Conservation (phyloP, 2,113 vertebrate species). For the Chionodraco myersi region DNA sequence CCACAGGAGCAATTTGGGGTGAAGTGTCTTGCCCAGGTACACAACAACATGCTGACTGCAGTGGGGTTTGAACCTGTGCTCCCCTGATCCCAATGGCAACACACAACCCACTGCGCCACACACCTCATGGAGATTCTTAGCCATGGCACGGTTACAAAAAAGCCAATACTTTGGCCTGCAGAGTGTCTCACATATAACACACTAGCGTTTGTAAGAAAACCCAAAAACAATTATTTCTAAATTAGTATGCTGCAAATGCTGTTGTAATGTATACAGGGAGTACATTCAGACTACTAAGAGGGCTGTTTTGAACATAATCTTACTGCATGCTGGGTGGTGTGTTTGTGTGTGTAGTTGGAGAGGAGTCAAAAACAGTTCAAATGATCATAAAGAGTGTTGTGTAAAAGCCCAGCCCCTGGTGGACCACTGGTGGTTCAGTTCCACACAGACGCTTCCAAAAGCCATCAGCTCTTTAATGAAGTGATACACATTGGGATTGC, state of each 20-base stretch:
- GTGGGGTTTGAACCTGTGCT: no score
- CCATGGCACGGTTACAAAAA: neutral
- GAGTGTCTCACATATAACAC: neutral
- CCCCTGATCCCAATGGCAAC: no score
- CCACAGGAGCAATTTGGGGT: no score
- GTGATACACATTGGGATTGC: constrained; percentile 51
- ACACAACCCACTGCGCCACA: no score
- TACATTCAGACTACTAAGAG: neutral
- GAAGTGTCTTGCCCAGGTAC: no score
- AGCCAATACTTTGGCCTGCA: neutral
- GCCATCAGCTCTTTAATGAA: constrained; percentile 64
- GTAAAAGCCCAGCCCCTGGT: constrained; percentile 17
- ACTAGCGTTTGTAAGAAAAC: constrained; percentile 13
- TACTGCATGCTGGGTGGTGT: constrained; percentile 8
- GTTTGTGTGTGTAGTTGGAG: constrained; percentile 12
- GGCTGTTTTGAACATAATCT: neutral
- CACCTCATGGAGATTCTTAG: neutral
- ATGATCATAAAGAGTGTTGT: constrained; percentile 28
- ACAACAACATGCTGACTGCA: no score
- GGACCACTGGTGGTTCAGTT: constrained; percentile 54
- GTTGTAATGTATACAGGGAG: constrained; percentile 3
- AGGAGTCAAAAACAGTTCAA: constrained; percentile 41
- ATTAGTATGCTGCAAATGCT: neutral
- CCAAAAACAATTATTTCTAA: constrained; percentile 2
- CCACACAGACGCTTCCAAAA: constrained; percentile 48